Base-by-base conservation (phyloP, 2,888 invertebrate genomes). In the Gnatocerus cornutus region DNA sequence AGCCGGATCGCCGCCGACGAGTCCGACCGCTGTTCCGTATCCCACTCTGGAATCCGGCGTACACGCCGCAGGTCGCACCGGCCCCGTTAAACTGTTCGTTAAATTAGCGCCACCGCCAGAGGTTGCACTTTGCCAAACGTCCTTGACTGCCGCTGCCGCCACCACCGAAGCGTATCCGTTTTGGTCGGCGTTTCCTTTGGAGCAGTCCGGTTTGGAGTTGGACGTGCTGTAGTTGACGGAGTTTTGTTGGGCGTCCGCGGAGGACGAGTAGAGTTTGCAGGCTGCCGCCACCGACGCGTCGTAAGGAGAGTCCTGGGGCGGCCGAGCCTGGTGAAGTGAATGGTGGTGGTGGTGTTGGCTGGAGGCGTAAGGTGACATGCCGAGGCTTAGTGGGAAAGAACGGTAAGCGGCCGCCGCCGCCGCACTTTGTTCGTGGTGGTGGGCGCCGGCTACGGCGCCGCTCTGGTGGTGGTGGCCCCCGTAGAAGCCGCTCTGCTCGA, bases 401-500 rank as follows among this genome's bases (percentile, higher is more conserved):
- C 95, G 89, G 85, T 95, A 94, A 30, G 89, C 88, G 45, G 91
- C 91, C 59, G 90, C 90, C 55, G 90, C 88, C 55, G 91, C 88
- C 75, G 91, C 88, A 85, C 93, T 91, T 78, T 95, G 93, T 79
- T 91, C 91, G 75, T 90, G 89, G 74, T 89, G 89, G 71, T 90
- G 88, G 46, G 87, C 87, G 55, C 87, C 87, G 75, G 88, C 80
- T 80, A 90, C 86, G 85, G 89, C 87, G 70, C 91, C 89, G 73
- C 90, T 89, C 87, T 95, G 92, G 87, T 95, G 92, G 84, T 95
- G 95, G 86, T 95, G 95, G 82, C 92, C 90, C 83, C 96, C 95
- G 88, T 97, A 96, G 89, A 97, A 97, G 86, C 96, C 96, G 86
- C 93, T 93, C 89, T 96, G 96, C 89, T 96, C 96, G 86, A 96